These are phyloP conservation scores for Aspiorhynchus laticeps DNA, from an alignment of 2,113 vertebrate genomes.

Conservation along the genomic window DNA sequence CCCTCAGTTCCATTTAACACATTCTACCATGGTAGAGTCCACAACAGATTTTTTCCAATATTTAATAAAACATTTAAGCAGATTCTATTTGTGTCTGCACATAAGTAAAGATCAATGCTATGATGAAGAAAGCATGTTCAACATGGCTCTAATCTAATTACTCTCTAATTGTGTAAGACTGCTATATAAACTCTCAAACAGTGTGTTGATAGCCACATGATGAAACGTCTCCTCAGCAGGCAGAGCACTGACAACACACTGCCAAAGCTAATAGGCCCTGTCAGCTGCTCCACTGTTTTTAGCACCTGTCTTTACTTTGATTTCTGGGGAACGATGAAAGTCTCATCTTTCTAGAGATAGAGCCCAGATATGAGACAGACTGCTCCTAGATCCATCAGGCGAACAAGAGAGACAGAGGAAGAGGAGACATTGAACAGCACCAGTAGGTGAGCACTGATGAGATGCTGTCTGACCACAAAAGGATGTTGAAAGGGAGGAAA, in stretches of 20 bases:
- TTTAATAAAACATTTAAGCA: neutral
- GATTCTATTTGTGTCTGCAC: neutral
- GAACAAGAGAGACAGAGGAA: slow-evolving; percentile 26
- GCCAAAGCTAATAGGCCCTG: slow-evolving; percentile 59
- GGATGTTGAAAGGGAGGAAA: slow-evolving; percentile 37
- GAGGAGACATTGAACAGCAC: slow-evolving; percentile 3
- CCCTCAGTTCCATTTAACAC: neutral
- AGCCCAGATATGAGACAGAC: slow-evolving; percentile 61
- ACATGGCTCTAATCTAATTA: slow-evolving; percentile 11
- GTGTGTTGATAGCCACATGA: slow-evolving; percentile 6
- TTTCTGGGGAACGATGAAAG: slow-evolving; percentile 63
- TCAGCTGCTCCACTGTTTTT: slow-evolving; percentile 62
- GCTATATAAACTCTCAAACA: slow-evolving; percentile 16
- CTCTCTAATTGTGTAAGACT: slow-evolving; percentile 19
- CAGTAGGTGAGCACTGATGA: slow-evolving; percentile 17
- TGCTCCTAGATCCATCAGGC: slow-evolving; percentile 30
- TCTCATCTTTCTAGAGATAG: slow-evolving; percentile 66
- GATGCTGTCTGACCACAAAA: slow-evolving; percentile 69
- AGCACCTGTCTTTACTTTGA: slow-evolving; percentile 66
- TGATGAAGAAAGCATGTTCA: slow-evolving; percentile 23
- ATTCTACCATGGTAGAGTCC: neutral
- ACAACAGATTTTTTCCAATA: neutral
- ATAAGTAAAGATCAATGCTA: neutral
- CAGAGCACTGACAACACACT: slow-evolving; percentile 49
- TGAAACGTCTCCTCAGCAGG: slow-evolving; percentile 17